These are phyloP conservation scores for Semnornis frantzii DNA, from an alignment of 2,113 vertebrate genomes.

Conservation along the genomic window DNA sequence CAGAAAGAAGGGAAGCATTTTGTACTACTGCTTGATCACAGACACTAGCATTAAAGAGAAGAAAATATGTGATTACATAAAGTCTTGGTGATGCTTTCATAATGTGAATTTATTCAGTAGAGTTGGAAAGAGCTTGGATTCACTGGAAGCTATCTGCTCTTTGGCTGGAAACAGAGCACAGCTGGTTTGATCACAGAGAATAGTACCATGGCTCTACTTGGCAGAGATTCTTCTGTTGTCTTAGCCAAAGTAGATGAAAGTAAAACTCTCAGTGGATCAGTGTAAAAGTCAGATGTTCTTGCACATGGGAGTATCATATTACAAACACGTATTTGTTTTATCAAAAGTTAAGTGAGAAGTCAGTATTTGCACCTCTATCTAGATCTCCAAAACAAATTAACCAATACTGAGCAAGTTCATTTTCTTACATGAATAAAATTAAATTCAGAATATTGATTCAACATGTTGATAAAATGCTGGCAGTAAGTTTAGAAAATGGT, in stretches of 20 bases:
- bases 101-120: not conserved
- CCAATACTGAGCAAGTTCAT: not conserved
- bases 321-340: not conserved
- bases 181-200: slow-evolving; percentile 13
- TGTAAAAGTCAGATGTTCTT: not conserved
- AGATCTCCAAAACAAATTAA: not conserved
- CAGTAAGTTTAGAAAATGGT: not conserved
- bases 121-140: not conserved
- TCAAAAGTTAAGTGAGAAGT: not conserved
- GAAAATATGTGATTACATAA: not conserved
- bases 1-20: not conserved
- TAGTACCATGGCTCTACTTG: not conserved
- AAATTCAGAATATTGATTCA: not conserved
- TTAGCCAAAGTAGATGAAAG: not conserved
- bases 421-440: not conserved
- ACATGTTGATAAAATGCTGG: not conserved
- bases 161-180: slow-evolving; percentile 12
- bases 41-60: not conserved
- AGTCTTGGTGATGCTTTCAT: not conserved
- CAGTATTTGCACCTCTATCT: not conserved
- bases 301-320: not conserved
- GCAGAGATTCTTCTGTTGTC: not conserved
- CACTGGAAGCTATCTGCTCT: not conserved
- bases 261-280: not conserved
- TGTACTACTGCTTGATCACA: not conserved